Evolutionary conservation across 2,113 vertebrate genomes (phyloP), one percentile per base, ranked within the genome.

Genomic region (Albula glossodonta): DNA sequence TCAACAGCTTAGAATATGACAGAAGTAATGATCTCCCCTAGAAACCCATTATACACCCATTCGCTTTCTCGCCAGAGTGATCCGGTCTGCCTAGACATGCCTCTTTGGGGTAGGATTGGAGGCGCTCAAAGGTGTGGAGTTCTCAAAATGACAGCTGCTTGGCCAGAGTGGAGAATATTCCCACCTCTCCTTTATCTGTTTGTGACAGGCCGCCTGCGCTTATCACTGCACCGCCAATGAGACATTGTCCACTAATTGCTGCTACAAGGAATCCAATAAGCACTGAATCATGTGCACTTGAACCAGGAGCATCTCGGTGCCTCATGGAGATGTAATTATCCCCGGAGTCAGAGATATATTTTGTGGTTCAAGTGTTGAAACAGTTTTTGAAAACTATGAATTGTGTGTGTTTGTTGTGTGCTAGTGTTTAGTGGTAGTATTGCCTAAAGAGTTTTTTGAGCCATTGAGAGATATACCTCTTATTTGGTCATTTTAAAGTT

Each of bases 191-290:
- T 83, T 57, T 57, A 56, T 57, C 52, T 56, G 15, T 53, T 41
- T 60, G 52, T 60, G 52, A 60, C 80, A 82, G 6, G 5, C 80
- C 11, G 41, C 56, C 25, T 63, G 56, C 56, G 2, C 81, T 83
- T 83, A 57, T 83, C 81, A 57, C 11, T 41, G 52, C 25, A 17
- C 52, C 17, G 56, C 5, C 11, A 56, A 83, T 83, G 53, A 31
- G 81, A 60, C 51, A 56, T 56, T 60, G 51, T 82, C 53, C 53
- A 48, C n/a, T 83, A 60, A 83, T 83, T 83, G 81, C 13, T 53
- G 52, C 56, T 83, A 41, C 53, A 60, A 48, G 81, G 81, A 83
- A 83, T 83, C 15, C 56, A 60, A 83, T 83, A 12, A 83, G n/a
- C 52, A 4, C 25, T 9, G 53, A 83, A 60, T 83, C 81, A 83